Evolutionary conservation across 2,888 invertebrate genomes (phyloP).

Genomic region (Platycheirus rosarum): DNA sequence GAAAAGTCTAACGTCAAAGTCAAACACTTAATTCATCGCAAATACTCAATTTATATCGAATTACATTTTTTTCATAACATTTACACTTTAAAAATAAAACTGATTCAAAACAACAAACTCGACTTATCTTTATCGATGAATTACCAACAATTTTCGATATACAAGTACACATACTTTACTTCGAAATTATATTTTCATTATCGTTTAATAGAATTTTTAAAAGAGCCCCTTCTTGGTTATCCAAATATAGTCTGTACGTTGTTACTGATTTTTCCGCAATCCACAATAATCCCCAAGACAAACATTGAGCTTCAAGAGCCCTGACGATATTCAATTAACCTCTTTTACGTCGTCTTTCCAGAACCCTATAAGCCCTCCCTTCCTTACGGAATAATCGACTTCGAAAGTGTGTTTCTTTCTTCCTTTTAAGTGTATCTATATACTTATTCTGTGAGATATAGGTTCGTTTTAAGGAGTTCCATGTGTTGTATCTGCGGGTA

Average conservation of each 20-base stretch:
- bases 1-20: conserved; percentile 34
- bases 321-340: conserved; percentile 54
- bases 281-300: conserved; percentile 44
- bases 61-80: conserved; percentile 62
- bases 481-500: conserved; percentile 45
- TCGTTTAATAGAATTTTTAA: conserved; percentile 21
- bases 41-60: conserved; percentile 65
- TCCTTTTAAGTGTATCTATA: conserved; percentile 36
- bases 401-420: conserved; percentile 3
- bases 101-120: conserved; percentile 34
- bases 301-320: conserved; percentile 31
- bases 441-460: conserved; percentile 6
- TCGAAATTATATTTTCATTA: conserved; percentile 55
- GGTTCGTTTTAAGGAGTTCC: conserved; percentile 11
- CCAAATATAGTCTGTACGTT: conserved; percentile 6
- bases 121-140: conserved; percentile 22
- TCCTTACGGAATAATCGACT: background rate
- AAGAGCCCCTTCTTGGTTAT: background rate
- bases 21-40: conserved; percentile 41
- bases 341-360: conserved; percentile 24
- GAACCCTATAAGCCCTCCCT: conserved; percentile 11
- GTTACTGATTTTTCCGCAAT: conserved; percentile 45
- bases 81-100: conserved; percentile 18
- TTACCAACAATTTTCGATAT: conserved; percentile 7
- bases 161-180: conserved; percentile 25